Base-by-base conservation (phyloP, 2,113 vertebrate genomes). In the Actenoides hombroni region DNA sequence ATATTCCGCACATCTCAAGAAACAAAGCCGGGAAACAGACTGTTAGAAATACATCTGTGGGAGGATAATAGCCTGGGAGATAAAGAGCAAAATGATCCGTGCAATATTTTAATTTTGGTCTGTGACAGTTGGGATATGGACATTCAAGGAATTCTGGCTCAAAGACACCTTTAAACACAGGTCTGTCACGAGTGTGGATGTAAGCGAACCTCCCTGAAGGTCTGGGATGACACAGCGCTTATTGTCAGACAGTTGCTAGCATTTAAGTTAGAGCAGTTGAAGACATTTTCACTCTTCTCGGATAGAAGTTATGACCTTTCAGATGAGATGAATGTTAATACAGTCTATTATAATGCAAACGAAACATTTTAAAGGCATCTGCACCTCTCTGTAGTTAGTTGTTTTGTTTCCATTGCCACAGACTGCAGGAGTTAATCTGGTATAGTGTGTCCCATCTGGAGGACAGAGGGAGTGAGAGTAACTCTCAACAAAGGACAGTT, bases 111-210 rank as follows among this genome's bases (percentile, higher is more conserved):
- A 21, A 17, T 60, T 80, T 61, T 39, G 10, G 13, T 77, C 54
- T 69, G 21, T 84, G 81, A n/a, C 44, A 53, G 60, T 9, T 49
- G 39, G 57, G 87, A 6, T 29, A 1, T 3, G 28, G 42, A 15
- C 39, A 6, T 14, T 16, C 69, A 23, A 75, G 68, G 53, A 53
- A 31, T 67, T 81, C 12, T 70, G 73, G 12, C 83, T 15, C 35
- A 20, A 26, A 26, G 49, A 6, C 18, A 17, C 44, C 31, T 83
- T 46, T 29, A 33, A 53, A 35, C 24, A 1, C 28, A 15, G 21
- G 1, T 31, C 33, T 65, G 74, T 11, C 3, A 0, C 4, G 6
- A 26, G 67, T 19, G 2, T 19, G 28, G 14, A 1, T 13, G 21
- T 8, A 7, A 10, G 21, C 35, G 39, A 56, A 11, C 51, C 40